A percentile compares a stretch with the other conserved stretches of the same genome.
Conservation (phyloP, 2,113 vertebrate species). For the Bucco capensis region DNA sequence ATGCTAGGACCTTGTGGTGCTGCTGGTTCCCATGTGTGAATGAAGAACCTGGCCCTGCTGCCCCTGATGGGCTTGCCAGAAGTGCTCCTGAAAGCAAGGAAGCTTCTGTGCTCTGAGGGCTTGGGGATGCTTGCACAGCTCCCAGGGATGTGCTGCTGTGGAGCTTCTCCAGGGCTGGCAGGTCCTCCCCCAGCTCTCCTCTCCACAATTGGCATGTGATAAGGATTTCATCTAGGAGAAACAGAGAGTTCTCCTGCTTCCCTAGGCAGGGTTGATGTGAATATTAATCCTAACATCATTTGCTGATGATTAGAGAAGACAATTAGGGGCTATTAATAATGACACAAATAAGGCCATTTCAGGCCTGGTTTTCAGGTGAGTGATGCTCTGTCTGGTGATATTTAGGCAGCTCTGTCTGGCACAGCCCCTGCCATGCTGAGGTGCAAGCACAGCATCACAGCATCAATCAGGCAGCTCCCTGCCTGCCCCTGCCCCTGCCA, state of each 20-base stretch:
- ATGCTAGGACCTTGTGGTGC: accelerated
- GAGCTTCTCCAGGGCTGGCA: neutral
- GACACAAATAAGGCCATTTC: slow-evolving; percentile 87
- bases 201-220: no score
- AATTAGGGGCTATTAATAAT: slow-evolving; percentile 87
- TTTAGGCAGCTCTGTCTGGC: slow-evolving; percentile 78
- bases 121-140: accelerated
- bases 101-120: accelerated
- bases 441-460: neutral
- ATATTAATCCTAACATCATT: slow-evolving; percentile 86
- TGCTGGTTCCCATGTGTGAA: neutral
- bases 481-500: neutral
- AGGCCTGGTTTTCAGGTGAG: slow-evolving; percentile 81
- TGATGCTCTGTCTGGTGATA: slow-evolving; percentile 80
- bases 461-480: neutral
- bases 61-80: neutral
- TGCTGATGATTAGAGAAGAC: slow-evolving; percentile 84
- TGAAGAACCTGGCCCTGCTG: neutral
- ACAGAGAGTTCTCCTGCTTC: slow-evolving; percentile 70
- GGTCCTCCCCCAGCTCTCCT: accelerated
- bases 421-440: slow-evolving; percentile 63
- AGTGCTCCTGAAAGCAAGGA: accelerated
- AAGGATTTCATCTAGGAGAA: no score
- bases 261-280: slow-evolving; percentile 81
- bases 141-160: accelerated